Percentiles rank a stretch among this genome's conserved stretches.
Evolutionary conservation across 2,888 invertebrate species (phyloP).

Genomic region (Diarsia mendica): DNA sequence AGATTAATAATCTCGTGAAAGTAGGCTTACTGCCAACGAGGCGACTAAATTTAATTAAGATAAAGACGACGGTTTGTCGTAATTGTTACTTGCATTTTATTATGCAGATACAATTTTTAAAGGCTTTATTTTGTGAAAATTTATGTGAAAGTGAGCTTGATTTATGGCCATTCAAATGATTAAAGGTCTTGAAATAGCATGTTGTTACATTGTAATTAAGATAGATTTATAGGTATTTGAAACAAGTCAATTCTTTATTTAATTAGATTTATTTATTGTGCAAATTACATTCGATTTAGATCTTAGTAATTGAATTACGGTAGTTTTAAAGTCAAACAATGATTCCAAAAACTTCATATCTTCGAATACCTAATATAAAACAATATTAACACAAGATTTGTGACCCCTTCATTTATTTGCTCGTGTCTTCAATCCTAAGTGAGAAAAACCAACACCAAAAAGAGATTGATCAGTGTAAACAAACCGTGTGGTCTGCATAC

Average conservation of each 20-base stretch:
- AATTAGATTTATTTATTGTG: neutral
- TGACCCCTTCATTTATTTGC: conserved; percentile 20
- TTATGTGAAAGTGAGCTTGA: neutral
- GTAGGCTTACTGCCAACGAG: conserved; percentile 42
- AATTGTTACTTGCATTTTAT: conserved; percentile 24
- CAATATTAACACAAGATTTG: conserved; percentile 9
- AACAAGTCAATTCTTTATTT: neutral
- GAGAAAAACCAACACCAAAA: conserved; percentile 30
- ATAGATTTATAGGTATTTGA: neutral
- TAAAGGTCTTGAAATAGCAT: neutral
- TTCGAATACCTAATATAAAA: conserved; percentile 17
- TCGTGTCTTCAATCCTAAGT: neutral
- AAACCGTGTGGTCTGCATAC: conserved; percentile 44
- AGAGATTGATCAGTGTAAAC: conserved; percentile 40
- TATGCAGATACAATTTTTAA: neutral
- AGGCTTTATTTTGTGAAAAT: neutral
- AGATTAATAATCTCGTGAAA: conserved; percentile 46
- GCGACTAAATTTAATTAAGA: conserved; percentile 45
- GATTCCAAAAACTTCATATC: neutral
- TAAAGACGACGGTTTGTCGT: conserved; percentile 16
- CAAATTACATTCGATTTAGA: neutral
- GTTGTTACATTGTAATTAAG: neutral
- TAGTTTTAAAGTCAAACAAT: conserved; percentile 25
- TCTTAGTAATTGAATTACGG: conserved; percentile 31
- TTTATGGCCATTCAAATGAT: neutral